Evolutionary conservation across 92 coral and sea anemone species (phyloP), one percentile per base, ranked within the genome.

Genomic region (Galaxea fascicularis): DNA sequence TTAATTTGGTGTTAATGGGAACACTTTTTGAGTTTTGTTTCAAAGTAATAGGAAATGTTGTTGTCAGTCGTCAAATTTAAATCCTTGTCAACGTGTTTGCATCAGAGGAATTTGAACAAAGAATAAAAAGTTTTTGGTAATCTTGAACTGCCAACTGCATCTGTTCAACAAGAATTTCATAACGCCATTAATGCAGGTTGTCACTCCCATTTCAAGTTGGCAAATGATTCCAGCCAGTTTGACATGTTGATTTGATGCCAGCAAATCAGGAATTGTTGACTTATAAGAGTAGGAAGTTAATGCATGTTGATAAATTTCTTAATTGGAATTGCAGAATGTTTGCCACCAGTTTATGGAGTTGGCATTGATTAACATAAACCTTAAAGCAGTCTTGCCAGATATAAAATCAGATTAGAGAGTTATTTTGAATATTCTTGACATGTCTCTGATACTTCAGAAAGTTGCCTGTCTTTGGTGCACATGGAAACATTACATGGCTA

Each of bases 181-280:
- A 6, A 14, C 27, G n/a, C 5, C 28, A 65, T 25, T 18, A 45
- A 22, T n/a, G 44, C 25, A 44, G 21, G 47, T 66, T 78, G 46
- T 45, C 74, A 27, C 49, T 30, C 28, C 14, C 47, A 57, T 78
- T 64, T 66, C n/a, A 29, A 29, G 59, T 59, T 53, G 29, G 73
- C 0, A 30, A 79, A 66, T 79, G 47, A 66, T 79, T 51, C 45
- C 65, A 65, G 28, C 84, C 84, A 67, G 67, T 79, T 21, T 21
- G 53, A 49, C 52, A 54, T 75, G 21, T 79, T 79, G 84, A 66
- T 79, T 79, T 65, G 84, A 65, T 30, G 46, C 18, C 66, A 46
- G 49, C 73, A 79, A 79, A 79, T 79, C 65, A 66, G 56, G 73
- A 78, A 46, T 51, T 27, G 27, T 65, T 46, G 59, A 26, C 26